A percentile compares a stretch with the other conserved stretches of the same genome.
These are phyloP conservation scores for Staurois parvus DNA, from an alignment of 2,797 vertebrate species.

Conservation along the genomic window DNA sequence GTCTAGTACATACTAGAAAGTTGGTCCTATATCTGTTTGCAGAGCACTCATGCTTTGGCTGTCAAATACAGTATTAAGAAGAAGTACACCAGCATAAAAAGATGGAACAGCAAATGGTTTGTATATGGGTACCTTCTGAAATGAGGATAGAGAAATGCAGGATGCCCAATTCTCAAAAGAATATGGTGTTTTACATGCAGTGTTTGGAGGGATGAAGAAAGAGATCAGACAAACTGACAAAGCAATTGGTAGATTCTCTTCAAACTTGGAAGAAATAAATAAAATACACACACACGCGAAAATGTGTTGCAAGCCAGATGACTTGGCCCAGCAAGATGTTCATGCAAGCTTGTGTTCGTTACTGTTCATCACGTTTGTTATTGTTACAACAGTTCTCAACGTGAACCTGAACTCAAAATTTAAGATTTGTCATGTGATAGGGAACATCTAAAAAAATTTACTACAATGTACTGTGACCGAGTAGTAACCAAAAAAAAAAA, in stretches of 20 bases:
- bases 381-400: no score
- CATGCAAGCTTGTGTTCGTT: not conserved
- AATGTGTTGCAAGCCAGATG: conserved; percentile 31
- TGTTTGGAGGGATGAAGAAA: not conserved
- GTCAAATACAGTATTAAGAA: not conserved
- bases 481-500: no score
- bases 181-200: conserved; percentile 42
- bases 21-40: not conserved
- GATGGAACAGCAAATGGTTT: not conserved
- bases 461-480: no score
- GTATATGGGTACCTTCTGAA: not conserved
- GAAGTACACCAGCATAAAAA: not conserved
- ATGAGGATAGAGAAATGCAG: not conserved
- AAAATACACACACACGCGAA: not conserved
- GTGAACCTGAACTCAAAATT: no score
- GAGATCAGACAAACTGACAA: not conserved
- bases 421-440: no score
- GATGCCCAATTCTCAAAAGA: conserved; percentile 7
- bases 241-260: not conserved
- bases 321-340: conserved; percentile 37
- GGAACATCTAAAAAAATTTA: no score
- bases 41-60: not conserved
- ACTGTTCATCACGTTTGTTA: no score
- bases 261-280: not conserved
- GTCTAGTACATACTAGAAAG: not conserved